Percentiles rank a stretch among this genome's conserved stretches.
Evolutionary conservation across 2,113 vertebrate genomes (phyloP).

Genomic region (Camelus bactrianus): DNA sequence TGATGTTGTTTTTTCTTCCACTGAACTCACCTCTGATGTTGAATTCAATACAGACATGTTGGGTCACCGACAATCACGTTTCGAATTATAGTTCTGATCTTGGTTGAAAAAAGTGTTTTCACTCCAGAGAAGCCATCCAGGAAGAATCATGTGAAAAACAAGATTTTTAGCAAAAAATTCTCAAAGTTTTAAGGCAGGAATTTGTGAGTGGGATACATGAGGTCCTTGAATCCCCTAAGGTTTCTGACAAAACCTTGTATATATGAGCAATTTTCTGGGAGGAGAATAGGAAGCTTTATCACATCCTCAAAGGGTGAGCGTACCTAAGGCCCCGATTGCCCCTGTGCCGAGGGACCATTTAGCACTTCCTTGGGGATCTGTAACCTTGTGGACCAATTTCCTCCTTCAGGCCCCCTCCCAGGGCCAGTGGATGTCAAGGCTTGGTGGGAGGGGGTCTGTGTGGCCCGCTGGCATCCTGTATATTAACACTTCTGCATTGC

Average conservation of each 20-base stretch:
- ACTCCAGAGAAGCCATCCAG: neutral
- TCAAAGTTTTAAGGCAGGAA: neutral
- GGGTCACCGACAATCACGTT: neutral
- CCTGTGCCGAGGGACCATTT: neutral
- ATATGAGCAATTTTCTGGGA: neutral
- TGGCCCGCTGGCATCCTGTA: neutral
- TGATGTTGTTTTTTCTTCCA: neutral
- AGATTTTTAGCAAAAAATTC: neutral
- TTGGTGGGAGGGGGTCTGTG: neutral
- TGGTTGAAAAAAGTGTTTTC: neutral
- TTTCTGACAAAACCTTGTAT: neutral
- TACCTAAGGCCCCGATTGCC: rapidly evolving
- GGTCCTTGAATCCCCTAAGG: neutral
- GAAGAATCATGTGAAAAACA: neutral
- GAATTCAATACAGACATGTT: slow-evolving; percentile 51
- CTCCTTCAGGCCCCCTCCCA: neutral
- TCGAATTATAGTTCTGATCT: slow-evolving; percentile 40
- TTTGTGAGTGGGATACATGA: neutral
- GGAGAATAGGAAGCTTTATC: neutral
- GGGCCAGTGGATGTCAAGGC: neutral
- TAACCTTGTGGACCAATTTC: neutral
- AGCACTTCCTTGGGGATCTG: neutral
- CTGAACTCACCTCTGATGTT: neutral
- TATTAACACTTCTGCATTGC: slow-evolving; percentile 18
- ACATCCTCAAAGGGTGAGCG: neutral